Evolutionary conservation across 2,888 invertebrate genomes (phyloP).

Genomic region (Cerceris rybyensis): DNA sequence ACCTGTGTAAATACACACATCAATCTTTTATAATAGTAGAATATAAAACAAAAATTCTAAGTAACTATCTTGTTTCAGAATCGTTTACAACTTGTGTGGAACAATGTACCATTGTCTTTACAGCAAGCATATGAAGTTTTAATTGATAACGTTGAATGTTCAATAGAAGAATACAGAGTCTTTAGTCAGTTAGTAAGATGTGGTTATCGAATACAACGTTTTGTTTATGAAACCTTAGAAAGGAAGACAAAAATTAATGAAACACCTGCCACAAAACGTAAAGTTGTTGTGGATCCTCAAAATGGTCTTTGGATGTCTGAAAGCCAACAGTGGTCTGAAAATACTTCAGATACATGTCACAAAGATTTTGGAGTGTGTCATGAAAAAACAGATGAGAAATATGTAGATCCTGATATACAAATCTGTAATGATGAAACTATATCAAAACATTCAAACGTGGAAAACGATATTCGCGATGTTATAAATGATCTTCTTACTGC

Average conservation of each 20-base stretch:
- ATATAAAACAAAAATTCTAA: neutral
- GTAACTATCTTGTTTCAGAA: constrained; percentile 83
- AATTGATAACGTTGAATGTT: constrained; percentile 77
- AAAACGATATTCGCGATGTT: constrained; percentile 28
- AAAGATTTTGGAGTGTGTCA: neutral
- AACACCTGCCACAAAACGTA: constrained; percentile 62
- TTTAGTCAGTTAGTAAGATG: constrained; percentile 84
- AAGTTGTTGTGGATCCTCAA: constrained; percentile 76
- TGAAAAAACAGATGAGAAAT: neutral
- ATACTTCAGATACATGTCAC: neutral
- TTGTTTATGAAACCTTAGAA: constrained; percentile 71
- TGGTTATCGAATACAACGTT: constrained; percentile 84
- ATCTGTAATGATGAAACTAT: neutral
- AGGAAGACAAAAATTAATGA: constrained; percentile 59
- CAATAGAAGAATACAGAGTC: constrained; percentile 84
- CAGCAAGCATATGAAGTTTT: constrained; percentile 86
- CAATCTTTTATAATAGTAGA: too few relatives aligned
- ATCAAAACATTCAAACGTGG: constrained; percentile 9
- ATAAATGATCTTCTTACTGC: constrained; percentile 31
- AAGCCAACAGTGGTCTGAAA: constrained; percentile 31
- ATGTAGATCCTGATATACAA: constrained; percentile 5
- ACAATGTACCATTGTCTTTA: constrained; percentile 85
- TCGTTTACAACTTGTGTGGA: constrained; percentile 84
- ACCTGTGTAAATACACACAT: neutral
- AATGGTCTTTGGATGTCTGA: constrained; percentile 73